Base-by-base conservation (phyloP, 2,888 invertebrate species). In the Ctenicera cuprea region DNA sequence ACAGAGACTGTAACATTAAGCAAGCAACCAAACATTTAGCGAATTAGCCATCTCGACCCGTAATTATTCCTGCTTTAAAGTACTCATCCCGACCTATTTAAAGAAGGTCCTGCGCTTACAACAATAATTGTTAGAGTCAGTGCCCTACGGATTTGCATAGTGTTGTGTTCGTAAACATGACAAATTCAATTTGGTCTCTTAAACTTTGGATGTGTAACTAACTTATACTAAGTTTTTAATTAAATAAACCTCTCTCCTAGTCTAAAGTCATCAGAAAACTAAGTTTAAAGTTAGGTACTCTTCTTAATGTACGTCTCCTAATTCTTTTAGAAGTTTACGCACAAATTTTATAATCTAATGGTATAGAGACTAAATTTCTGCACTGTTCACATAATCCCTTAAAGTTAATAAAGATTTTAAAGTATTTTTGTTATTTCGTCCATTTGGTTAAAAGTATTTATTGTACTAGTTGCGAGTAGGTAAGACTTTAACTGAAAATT, bases 11-110 rank as follows among this genome's bases (percentile, higher is more conserved):
- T 72, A 77, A 77, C 78, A 76, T 59, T 78, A 77, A 78, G 78
- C 73, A 76, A 77, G 79, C 78, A 73, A 72, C 79, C 73, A 69
- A 74, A 76, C 76, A 77, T 78, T 75, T 72, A 75, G 76, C 64
- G 76, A 77, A 79, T 79, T 77, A 77, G 77, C 76, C 54, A 74
- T 76, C 63, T 76, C 69, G 57, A 71, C 65, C 71, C 71, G 77
- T 77, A 77, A 79, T 79, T 77, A 73, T 74, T 75, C 66, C 71
- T 71, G 63, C 69, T 70, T 77, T 75, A 72, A 75, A 79, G 76
- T 74, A 76, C 59, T 48, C 70, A 52, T 69, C 65, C 59, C 38
- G 62, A 64, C 65, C 65, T 54, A 69, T 70, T 69, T 70, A 70
- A 74, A 70, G 74, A 74, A 70, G 43, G 69, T 52, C 74, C 61